Base-by-base conservation (phyloP, 2,888 invertebrate species). In the Xestobium rufovillosum region DNA sequence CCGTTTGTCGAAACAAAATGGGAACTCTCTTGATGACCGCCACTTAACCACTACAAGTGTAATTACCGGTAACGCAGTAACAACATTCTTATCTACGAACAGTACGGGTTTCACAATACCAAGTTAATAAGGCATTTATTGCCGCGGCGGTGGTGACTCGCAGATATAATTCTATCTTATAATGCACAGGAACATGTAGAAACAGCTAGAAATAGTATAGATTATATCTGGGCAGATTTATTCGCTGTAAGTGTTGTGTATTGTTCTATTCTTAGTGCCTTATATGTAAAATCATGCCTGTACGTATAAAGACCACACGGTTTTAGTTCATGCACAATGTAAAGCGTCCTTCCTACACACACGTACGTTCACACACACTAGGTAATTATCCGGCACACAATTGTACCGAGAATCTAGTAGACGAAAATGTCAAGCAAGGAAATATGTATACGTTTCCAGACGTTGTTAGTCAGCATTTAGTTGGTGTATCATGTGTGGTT, bases 221-320 rank as follows among this genome's bases (percentile, higher is more conserved):
- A 40, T 40, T 28, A 40, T 40, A 40, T 40, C 40, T 6, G 23
- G 13, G 31, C 31, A 32, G 33, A 49, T 49, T 49, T 48, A 49
- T 46, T 38, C 39, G 37, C 40, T 34, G 43, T 40, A 19, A 19
- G 23, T 19, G 23, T 19, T n/a, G 23, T 6, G 23, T 19, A 50
- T 50, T 50, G 50, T 50, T 48, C 45, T 47, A 45, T 42, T 42
- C 39, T 27, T 42, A 41, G 45, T 34, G 41, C 50, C 50, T 47
- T 49, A 50, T 50, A 48, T 47, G 50, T 48, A 47, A 43, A 47
- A 48, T 45, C 49, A 48, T 48, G 50, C 44, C n/a, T n/a, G n/a
- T n/a, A n/a, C n/a, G n/a, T n/a, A n/a, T n/a, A n/a, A n/a, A n/a
- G n/a, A n/a, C n/a, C n/a, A n/a, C n/a, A n/a, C n/a, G n/a, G n/a